phyloP scores from a whole-genome alignment of 1,140 invertebrate species.

The Onthophagus taurus region DNA sequence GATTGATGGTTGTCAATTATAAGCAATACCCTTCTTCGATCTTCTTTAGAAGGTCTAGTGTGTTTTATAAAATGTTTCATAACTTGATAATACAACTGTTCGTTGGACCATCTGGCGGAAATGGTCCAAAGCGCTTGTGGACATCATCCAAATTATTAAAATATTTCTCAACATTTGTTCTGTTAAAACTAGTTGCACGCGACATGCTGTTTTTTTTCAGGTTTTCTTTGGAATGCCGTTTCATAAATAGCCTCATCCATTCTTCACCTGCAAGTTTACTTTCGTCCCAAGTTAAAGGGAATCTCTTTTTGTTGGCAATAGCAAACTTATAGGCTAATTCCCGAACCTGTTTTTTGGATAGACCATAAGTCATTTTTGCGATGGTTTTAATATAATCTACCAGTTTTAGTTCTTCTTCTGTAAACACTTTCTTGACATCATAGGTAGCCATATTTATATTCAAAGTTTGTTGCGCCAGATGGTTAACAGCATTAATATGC shows the following conservation, averaged over 20 bases:
- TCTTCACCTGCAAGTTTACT: conserved; percentile 1
- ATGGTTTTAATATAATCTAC: conserved; percentile 14
- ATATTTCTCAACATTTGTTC: conserved; percentile 4
- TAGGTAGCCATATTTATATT: too few species aligned
- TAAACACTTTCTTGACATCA: too few species aligned
- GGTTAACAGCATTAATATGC: too few species aligned
- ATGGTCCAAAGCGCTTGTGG: conserved; percentile 1
- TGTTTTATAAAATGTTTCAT: too few species aligned
- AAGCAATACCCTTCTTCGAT: too few species aligned
- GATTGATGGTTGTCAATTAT: too few species aligned
- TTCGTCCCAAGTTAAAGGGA: conserved; percentile 1
- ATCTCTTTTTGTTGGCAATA: conserved; percentile 15
- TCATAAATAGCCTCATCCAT: conserved; percentile 5
- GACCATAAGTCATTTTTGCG: conserved; percentile 13
- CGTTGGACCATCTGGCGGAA: conserved; percentile 7
- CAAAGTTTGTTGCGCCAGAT: too few species aligned
- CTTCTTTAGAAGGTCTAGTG: too few species aligned
- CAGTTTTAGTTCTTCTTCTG: conserved; percentile 12
- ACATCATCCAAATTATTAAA: conserved; percentile 1
- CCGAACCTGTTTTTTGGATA: conserved; percentile 18
- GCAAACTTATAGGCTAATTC: conserved; percentile 18
- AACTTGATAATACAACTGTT: too few species aligned
- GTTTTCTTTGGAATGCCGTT: conserved; percentile 4
- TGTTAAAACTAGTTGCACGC: background rate
- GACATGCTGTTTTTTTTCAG: conserved; percentile 4